Percentiles rank a stretch among this genome's conserved stretches.
phyloP scores from a whole-genome alignment of 2,113 vertebrate species.

The Girardinichthys multiradiatus region DNA sequence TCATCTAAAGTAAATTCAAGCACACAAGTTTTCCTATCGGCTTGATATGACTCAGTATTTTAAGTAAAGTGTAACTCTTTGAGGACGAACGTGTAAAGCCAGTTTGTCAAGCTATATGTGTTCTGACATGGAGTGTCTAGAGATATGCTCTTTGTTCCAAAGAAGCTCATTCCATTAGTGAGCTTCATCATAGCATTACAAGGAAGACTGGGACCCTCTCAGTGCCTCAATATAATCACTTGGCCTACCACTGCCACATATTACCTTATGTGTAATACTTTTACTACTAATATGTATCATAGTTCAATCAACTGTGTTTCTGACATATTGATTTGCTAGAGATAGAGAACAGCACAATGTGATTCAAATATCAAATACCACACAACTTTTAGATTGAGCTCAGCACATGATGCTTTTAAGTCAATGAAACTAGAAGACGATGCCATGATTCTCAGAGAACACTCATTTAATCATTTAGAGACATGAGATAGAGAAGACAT shows the following conservation, averaged over 20 bases:
- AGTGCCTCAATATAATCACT: constrained; percentile 24
- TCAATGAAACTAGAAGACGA: constrained; percentile 10
- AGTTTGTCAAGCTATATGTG: constrained; percentile 13
- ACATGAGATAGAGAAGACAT: not conserved
- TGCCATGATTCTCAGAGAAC: not conserved
- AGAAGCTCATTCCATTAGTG: constrained; percentile 25
- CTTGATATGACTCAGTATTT: not conserved
- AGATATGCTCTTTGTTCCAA: constrained; percentile 41
- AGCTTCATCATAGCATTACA: constrained; percentile 25
- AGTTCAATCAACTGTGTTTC: not conserved
- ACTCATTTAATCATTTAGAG: constrained; percentile 12
- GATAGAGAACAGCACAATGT: not conserved
- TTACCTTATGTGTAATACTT: constrained; percentile 27
- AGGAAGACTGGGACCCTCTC: not conserved
- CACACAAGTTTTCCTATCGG: constrained; percentile 1
- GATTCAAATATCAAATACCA: not conserved
- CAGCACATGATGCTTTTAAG: not conserved
- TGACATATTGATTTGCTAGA: not conserved
- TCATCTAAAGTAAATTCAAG: constrained; percentile 11
- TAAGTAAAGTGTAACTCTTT: constrained; percentile 20
- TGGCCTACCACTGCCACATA: constrained; percentile 16
- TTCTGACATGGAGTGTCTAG: not conserved
- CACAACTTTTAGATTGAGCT: constrained; percentile 1
- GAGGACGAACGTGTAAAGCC: not conserved
- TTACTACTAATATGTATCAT: not conserved